These are phyloP conservation scores for Quadroppia sp. DNA, from an alignment of 2,888 invertebrate genomes.

Conservation along the genomic window DNA sequence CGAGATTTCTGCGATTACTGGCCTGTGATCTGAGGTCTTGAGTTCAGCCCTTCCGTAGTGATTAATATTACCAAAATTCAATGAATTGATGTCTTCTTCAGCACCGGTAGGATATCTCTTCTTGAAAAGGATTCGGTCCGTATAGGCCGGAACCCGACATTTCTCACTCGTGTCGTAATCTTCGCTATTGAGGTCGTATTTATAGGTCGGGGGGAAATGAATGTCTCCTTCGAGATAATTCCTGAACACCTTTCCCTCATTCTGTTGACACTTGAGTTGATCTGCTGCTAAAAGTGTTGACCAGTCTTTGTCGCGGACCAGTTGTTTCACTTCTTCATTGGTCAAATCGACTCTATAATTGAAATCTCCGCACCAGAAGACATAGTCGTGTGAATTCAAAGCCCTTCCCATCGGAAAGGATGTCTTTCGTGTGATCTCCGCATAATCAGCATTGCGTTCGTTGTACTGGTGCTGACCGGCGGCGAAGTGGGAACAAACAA, in stretches of 20 bases:
- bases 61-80: conserved; percentile 71
- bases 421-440: conserved; percentile 83
- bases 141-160: conserved; percentile 95
- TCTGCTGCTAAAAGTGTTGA: conserved; percentile 74
- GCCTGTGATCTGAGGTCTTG: conserved; percentile 92
- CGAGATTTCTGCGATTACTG: conserved; percentile 86
- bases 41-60: conserved; percentile 90
- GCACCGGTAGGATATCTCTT: conserved; percentile 49
- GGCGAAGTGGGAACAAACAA: conserved; percentile 98
- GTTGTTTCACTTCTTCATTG: conserved; percentile 83
- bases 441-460: conserved; percentile 94
- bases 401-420: conserved; percentile 83
- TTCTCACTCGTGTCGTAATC: conserved; percentile 99
- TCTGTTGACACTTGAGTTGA: conserved; percentile 66
- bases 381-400: conserved; percentile 90
- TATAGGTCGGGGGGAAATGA: conserved; percentile 92
- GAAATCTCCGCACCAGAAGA: conserved; percentile 99
- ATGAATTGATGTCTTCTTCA: conserved; percentile 49
- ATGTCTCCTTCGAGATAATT: conserved; percentile 89
- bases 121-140: conserved; percentile 93
- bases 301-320: conserved; percentile 70
- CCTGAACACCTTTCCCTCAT: conserved; percentile 62
- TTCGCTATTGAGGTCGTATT: conserved; percentile 96
- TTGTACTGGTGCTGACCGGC: conserved; percentile 94
- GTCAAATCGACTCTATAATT: conserved; percentile 96